Evolutionary conservation across 2,797 vertebrate genomes (phyloP).

Genomic region (Prunella strophiata): DNA sequence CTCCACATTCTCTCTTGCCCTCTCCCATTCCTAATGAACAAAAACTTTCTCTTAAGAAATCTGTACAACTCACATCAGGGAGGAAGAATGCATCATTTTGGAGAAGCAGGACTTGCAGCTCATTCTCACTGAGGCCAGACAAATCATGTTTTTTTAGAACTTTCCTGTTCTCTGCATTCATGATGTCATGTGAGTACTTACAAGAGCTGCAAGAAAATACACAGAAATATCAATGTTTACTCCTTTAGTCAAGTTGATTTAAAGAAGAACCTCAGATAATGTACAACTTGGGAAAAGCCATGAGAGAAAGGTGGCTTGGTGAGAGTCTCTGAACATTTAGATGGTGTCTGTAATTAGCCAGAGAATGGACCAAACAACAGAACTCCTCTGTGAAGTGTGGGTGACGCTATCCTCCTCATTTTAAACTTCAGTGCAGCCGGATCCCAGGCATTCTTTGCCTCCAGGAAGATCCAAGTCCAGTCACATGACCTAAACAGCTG

Average conservation of each 20-base stretch:
- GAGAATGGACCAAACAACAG: not conserved
- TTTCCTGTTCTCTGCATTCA: constrained; percentile 71
- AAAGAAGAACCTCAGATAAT: not conserved
- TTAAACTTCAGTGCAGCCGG: not conserved
- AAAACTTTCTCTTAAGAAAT: not conserved
- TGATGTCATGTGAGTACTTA: constrained; percentile 81
- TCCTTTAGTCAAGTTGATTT: not conserved
- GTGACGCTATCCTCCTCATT: not conserved
- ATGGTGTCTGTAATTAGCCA: not conserved
- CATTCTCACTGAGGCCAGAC: constrained; percentile 79
- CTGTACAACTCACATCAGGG: constrained; percentile 83
- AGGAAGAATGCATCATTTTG: constrained; percentile 90
- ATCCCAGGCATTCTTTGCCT: not conserved
- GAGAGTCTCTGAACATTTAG: not conserved
- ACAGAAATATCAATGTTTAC: not conserved
- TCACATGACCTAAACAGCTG: not conserved
- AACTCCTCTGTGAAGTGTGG: not conserved
- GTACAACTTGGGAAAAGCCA: not conserved
- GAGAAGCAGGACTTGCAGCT: constrained; percentile 87
- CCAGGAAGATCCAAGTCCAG: not conserved
- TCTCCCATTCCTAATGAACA: not conserved
- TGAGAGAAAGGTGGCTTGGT: not conserved
- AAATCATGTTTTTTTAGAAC: constrained; percentile 77
- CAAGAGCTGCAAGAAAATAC: constrained; percentile 76
- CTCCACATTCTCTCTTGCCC: not conserved